phyloP scores from a whole-genome alignment of 1,140 invertebrate genomes.

The Diorhabda sublineata region DNA sequence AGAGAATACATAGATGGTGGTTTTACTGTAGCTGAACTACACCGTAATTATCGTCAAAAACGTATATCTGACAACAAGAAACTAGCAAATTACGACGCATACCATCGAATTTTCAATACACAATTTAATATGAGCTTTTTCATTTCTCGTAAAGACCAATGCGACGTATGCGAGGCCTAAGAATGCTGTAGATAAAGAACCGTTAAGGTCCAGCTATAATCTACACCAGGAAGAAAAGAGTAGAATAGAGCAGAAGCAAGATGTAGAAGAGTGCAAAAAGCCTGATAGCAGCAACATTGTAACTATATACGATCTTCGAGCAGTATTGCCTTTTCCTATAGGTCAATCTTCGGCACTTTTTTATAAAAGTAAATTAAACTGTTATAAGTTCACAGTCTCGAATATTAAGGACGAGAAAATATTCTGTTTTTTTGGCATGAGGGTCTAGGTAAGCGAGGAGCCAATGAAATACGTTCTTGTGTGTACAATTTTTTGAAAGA shows the following conservation, averaged over 20 bases:
- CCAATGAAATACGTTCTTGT: conserved; percentile 46
- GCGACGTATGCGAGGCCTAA: conserved; percentile 39
- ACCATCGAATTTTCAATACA: conserved; percentile 19
- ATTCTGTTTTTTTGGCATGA: conserved; percentile 49
- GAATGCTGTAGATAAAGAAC: conserved; percentile 26
- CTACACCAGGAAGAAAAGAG: conserved; percentile 38
- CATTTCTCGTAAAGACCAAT: conserved; percentile 25
- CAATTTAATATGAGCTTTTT: conserved; percentile 16
- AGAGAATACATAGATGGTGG: conserved; percentile 36
- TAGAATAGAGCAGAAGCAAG: conserved; percentile 30
- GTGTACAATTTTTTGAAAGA: conserved; percentile 18
- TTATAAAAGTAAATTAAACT: conserved; percentile 46
- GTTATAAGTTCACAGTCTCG: conserved; percentile 48
- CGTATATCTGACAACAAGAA: background rate
- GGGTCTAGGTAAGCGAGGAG: conserved; percentile 43
- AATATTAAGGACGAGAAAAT: conserved; percentile 32
- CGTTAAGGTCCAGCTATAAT: conserved; percentile 10
- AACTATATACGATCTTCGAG: conserved; percentile 38
- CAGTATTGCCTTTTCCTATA: conserved; percentile 31
- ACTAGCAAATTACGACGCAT: conserved; percentile 9
- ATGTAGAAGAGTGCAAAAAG: conserved; percentile 27
- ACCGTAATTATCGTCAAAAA: conserved; percentile 29
- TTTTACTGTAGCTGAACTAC: conserved; percentile 34
- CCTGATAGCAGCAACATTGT: conserved; percentile 25
- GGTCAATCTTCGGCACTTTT: conserved; percentile 42